Base-by-base conservation (phyloP, 1,140 invertebrate genomes). In the Cherax quadricarinatus region DNA sequence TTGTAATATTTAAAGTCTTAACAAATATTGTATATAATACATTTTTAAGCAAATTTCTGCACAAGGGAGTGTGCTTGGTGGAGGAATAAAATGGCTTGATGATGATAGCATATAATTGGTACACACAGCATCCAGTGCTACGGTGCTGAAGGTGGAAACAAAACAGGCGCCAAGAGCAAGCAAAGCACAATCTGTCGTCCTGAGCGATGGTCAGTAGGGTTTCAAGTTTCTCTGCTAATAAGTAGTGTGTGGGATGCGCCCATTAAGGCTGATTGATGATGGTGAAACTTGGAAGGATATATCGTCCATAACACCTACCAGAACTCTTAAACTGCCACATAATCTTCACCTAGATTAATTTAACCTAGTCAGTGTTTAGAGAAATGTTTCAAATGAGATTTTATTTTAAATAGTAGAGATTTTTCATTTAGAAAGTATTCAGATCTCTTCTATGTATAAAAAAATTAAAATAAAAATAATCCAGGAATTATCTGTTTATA, bases 181-280 rank as follows among this genome's bases (percentile, higher is more conserved):
- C 78, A 85, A 91, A 86, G 93, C 93, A 51, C 93, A 94, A 75
- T 79, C 93, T 30, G 93, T 94, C 79, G 86, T 90, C 86, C 85
- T 94, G 79, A 93, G 85, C 51, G 93, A 94, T 93, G 93, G 93
- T 94, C 92, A 94, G 93, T 94, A 89, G 70, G 73, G 89, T 85
- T 79, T 80, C 70, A 73, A 86, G 62, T 73, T 73, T 70, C 18
- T 75, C 70, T 89, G 86, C 86, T 89, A 83, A 82, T 80, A 73
- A 73, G 88, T 89, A 89, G 88, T 89, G 80, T 89, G 88, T 89
- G 88, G 88, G 88, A 83, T 89, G 57, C 81, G 81, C 84, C 81
- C 62, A 66, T 57, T 88, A 84, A 70, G 75, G 81, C 88, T 84
- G 66, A 83, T 57, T 53, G 48, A 49, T 81, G 88, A 89, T 81